Evolutionary conservation across 2,888 invertebrate genomes (phyloP), one percentile per base, ranked within the genome.

Genomic region (Spilarctia lutea): DNA sequence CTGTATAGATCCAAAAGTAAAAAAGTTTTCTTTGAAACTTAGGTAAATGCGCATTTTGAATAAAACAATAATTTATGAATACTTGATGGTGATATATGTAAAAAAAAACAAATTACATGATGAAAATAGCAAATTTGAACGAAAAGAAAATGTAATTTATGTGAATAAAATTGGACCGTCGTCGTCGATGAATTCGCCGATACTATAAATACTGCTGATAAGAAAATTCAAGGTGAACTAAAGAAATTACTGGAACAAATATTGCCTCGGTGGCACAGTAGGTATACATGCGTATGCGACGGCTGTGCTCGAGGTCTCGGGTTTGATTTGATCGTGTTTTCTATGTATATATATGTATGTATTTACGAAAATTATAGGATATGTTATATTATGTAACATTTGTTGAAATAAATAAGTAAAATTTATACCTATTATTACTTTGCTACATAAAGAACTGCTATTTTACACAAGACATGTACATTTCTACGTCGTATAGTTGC

Each of bases 181-280:
- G 30, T 16, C 60, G 11, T 60, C 27, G n/a, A 16, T 48, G 16
- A 27, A 60, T 60, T 60, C 27, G 30, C 27, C 68, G 30, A 48
- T 68, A 48, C 60, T 60, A 30, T 60, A 60, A 39, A 60, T 30
- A 60, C 27, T 16, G 45, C 30, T 68, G 68, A 68, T 68, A 68
- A 68, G 68, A 18, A 30, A 48, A 30, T 30, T 48, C 68, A 68
- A 68, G 45, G 45, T 68, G 45, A 68, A 68, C 18, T 27, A 16
- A 42, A 45, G 24, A 68, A 27, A 68, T 27, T 42, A 68, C 45
- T 45, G 30, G 48, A 45, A 45, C 20, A 68, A 68, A n/a, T n/a
- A n/a, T n/a, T n/a, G n/a, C n/a, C n/a, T n/a, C n/a, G n/a, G n/a
- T n/a, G n/a, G n/a, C n/a, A n/a, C n/a, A n/a, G n/a, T n/a, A n/a